phyloP scores from a whole-genome alignment of 2,113 vertebrate genomes.

The Caranx melampygus region DNA sequence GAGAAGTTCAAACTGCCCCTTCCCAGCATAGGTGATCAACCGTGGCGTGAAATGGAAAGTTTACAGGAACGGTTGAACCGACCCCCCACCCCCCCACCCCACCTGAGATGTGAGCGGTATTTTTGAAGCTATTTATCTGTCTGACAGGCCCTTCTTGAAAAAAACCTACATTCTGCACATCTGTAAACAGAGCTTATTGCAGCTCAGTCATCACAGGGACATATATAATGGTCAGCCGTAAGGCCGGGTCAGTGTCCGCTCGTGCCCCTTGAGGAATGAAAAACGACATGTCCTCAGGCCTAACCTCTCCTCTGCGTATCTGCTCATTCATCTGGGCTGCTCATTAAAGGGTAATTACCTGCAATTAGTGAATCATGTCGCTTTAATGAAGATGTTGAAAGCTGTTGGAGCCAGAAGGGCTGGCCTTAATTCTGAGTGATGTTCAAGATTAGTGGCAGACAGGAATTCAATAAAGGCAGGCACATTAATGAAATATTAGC shows the following conservation, averaged over 20 bases:
- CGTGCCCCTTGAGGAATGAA: slow-evolving; percentile 51
- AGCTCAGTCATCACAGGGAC: neutral
- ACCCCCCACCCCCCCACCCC: neutral
- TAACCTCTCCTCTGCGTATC: slow-evolving; percentile 72
- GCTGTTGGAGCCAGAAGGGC: slow-evolving; percentile 71
- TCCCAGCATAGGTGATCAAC: no score
- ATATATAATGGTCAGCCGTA: slow-evolving; percentile 8
- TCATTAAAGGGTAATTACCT: slow-evolving; percentile 83
- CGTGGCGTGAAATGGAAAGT: neutral
- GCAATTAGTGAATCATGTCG: slow-evolving; percentile 83
- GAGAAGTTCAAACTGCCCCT: no score
- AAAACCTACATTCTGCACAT: no score
- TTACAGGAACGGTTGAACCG: neutral
- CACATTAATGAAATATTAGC: slow-evolving; percentile 61
- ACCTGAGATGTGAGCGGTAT: no score
- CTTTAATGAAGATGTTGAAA: slow-evolving; percentile 80
- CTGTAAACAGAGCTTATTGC: neutral
- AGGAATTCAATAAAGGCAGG: slow-evolving; percentile 61
- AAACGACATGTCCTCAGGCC: slow-evolving; percentile 56
- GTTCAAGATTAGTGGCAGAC: slow-evolving; percentile 69
- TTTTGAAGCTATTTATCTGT: neutral
- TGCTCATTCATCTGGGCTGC: slow-evolving; percentile 73
- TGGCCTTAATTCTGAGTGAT: slow-evolving; percentile 77
- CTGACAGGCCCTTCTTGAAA: no score
- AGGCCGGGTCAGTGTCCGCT: slow-evolving; percentile 19